These are phyloP conservation scores for Pecten maximus DNA, from an alignment of 2,888 invertebrate species.

Conservation along the genomic window DNA sequence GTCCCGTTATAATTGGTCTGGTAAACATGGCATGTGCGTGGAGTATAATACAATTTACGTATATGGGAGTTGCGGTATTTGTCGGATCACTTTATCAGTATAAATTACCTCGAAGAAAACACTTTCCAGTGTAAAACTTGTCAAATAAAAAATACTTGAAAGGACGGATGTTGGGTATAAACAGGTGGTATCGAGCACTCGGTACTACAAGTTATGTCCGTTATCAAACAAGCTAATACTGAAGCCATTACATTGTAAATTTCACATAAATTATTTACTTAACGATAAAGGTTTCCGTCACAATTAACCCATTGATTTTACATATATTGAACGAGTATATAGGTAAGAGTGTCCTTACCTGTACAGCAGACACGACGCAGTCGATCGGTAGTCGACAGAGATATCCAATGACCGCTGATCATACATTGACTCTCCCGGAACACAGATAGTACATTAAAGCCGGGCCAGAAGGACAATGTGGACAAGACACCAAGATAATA, in stretches of 20 bases:
- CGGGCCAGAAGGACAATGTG: background rate
- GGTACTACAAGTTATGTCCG: background rate
- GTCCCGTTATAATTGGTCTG: background rate
- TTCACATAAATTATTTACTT: conserved; percentile 23
- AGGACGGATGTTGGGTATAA: conserved; percentile 22
- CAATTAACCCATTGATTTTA: conserved; percentile 29
- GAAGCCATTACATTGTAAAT: conserved; percentile 21
- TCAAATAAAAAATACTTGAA: conserved; percentile 3
- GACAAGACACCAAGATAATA: background rate
- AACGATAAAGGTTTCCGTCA: conserved; percentile 31
- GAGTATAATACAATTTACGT: conserved; percentile 16
- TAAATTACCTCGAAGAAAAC: background rate
- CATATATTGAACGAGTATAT: conserved; percentile 11
- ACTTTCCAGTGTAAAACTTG: background rate
- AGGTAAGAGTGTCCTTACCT: background rate
- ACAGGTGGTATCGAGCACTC: background rate
- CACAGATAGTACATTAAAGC: conserved; percentile 9
- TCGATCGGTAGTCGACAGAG: conserved; percentile 1
- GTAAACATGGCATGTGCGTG: background rate
- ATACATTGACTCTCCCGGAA: background rate
- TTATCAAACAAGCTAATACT: conserved; percentile 21
- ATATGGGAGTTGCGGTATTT: background rate
- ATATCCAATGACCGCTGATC: background rate
- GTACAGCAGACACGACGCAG: background rate
- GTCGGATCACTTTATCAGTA: background rate